These are phyloP conservation scores for Pelvicachromis taeniatus DNA, from an alignment of 2,113 vertebrate genomes.

Conservation along the genomic window DNA sequence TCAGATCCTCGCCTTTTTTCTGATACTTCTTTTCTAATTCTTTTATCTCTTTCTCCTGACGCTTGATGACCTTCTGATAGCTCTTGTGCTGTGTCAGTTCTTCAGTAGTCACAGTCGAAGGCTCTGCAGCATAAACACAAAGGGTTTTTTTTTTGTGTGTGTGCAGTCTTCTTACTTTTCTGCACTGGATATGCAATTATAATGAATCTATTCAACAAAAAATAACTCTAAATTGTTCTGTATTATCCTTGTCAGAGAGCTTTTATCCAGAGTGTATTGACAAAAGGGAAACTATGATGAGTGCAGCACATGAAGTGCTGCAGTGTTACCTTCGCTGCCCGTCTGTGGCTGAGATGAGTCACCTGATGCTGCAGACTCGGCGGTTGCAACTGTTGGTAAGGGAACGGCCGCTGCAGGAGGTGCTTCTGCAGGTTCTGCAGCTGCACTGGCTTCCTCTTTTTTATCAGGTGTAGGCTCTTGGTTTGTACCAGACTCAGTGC, in stretches of 20 bases:
- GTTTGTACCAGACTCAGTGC: not conserved
- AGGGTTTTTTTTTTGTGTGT: slow-evolving; percentile 51
- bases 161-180: not conserved
- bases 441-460: not conserved
- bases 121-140: slow-evolving; percentile 68
- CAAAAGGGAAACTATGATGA: not conserved
- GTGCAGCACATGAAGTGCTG: not conserved
- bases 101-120: slow-evolving; percentile 74
- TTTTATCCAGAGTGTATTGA: not conserved
- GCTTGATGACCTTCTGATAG: slow-evolving; percentile 85
- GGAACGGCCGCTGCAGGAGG: not conserved
- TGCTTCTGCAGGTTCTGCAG: not conserved
- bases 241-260: not conserved
- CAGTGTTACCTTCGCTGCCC: slow-evolving; percentile 19
- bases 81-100: slow-evolving; percentile 86
- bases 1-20: slow-evolving; percentile 83
- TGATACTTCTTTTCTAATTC: slow-evolving; percentile 81
- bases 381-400: not conserved
- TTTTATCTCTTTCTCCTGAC: slow-evolving; percentile 87
- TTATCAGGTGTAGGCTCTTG: not conserved
- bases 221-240: not conserved
- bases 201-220: not conserved
- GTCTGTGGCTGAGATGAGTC: not conserved
- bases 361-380: not conserved
- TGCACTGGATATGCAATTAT: not conserved